Base-by-base conservation (phyloP, 2,113 vertebrate species). In the Ranitomeya imitator region DNA sequence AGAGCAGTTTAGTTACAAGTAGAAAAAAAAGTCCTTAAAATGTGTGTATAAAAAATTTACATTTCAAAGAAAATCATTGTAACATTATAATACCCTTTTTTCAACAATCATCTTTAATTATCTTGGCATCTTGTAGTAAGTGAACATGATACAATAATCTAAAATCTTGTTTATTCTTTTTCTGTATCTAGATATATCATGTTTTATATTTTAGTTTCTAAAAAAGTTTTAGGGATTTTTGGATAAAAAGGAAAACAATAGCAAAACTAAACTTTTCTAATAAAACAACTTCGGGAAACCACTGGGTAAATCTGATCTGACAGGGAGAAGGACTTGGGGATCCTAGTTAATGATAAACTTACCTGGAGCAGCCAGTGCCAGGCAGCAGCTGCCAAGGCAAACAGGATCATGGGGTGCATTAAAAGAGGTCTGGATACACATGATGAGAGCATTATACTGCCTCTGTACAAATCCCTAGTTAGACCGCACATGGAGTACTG, bases 1-100 rank as follows among this genome's bases (percentile, higher is more conserved):
- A 69, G 87, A 89, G 87, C 60, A 59, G 60, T 79, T 89, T 85
- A 89, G 81, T 85, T 79, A 79, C 82, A 89, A 78, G 76, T 37
- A 83, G 74, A 60, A 54, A 69, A 31, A 76, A 76, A 52, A 55
- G 65, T 67, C 21, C 7, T 51, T 21, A 55, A 45, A 37, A 45
- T 13, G 9, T 45, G 26, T 51, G 31, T 74, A 7, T 45, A 7
- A 51, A 19, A 31, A 74, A 19, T 74, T 7, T 8, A 14, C 6
- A 74, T 74, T 73, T 45, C 7, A 73, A 19, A 63, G 69, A 37
- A 73, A 37, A 16, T 73, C n/a, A 15, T 73, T 73, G 23, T 69
- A 69, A 73, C 11, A 26, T 74, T 74, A 51, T 15, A 73, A 37
- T 73, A 16, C 15, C 14, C 4, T 0, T 45, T 37, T n/a, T 45